Evolutionary conservation across 2,113 vertebrate species (phyloP), one percentile per base, ranked within the genome.

Genomic region (Triplophysa siluroides): DNA sequence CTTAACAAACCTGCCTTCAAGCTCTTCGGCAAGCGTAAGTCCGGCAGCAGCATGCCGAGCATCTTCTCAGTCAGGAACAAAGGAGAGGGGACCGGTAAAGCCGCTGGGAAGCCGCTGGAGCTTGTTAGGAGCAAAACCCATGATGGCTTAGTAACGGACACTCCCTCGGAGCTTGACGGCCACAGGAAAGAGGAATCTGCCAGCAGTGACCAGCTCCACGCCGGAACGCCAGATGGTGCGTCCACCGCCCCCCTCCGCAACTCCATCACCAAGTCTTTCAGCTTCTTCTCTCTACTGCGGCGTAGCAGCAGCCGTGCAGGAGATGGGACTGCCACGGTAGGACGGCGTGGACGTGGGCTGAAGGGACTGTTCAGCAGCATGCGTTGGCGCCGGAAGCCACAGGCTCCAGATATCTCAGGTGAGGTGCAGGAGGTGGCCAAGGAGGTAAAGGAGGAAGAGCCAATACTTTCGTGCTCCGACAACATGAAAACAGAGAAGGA

Each of bases 1-100:
- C 96, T 99, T 86, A 98, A 96, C 92, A 98, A 95, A 91, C 95
- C 97, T 4, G 96, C 97, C 75, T 97, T 99, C 91, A 99, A 98
- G 90, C 92, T 99, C 85, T 98, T 99, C 81, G 94, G 93, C 87
- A 96, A 94, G 86, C 95, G 96, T 71, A 95, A 92, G 88, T 89
- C 95, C 3, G 94, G 95, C 88, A 89, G 92, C 11, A 91, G 95
- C 83, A 93, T 98, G 95, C 94, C 96, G 68, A 95, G 94, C 92
- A 96, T 98, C 89, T 99, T 99, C 86, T 95, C 95, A 83, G 93
- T 98, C 90, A 93, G 93, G 89, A 94, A 94, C 94, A 96, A 96
- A 94, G 95, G 92, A 78, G 93, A 94, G 5, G 88, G 89, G 85
- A 93, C 75, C 67, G 84, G 64, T 76, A 92, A 91, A 8, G 87